Evolutionary conservation across 1,140 invertebrate species (phyloP).

Genomic region (Zaprionus inermis): DNA sequence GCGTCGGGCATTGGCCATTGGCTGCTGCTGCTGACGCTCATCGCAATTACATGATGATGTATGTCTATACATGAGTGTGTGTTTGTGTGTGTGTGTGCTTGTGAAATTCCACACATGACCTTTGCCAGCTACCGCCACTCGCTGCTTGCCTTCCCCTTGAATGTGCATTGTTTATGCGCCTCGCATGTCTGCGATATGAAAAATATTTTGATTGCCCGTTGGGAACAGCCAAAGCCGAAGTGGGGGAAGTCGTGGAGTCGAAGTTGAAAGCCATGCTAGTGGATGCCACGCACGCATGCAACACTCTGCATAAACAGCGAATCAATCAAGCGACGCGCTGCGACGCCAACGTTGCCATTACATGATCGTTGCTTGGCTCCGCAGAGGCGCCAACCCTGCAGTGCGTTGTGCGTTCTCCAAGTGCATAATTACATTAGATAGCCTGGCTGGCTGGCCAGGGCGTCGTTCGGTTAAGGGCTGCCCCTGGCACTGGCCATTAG

Average conservation of each 20-base stretch:
- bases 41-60: constrained; percentile 18
- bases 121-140: constrained; percentile 29
- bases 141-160: constrained; percentile 59
- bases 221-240: constrained; percentile 10
- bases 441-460: constrained; percentile 33
- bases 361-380: neutral
- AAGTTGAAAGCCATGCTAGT: constrained; percentile 1
- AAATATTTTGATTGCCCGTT: constrained; percentile 63
- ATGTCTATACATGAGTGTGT: constrained; percentile 35
- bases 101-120: constrained; percentile 62
- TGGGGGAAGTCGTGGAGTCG: neutral
- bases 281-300: constrained; percentile 52
- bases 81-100: constrained; percentile 29
- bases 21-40: constrained; percentile 32
- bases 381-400: constrained; percentile 4
- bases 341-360: constrained; percentile 26
- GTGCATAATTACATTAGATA: constrained; percentile 67
- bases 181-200: constrained; percentile 49
- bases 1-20: constrained; percentile 46
- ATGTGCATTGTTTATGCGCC: constrained; percentile 56
- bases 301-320: constrained; percentile 40
- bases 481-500: constrained; percentile 26
- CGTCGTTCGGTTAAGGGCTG: constrained; percentile 38
- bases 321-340: constrained; percentile 63
- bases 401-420: constrained; percentile 31